Evolutionary conservation across 2,113 vertebrate species (phyloP).

Genomic region (Rhinoderma darwinii): DNA sequence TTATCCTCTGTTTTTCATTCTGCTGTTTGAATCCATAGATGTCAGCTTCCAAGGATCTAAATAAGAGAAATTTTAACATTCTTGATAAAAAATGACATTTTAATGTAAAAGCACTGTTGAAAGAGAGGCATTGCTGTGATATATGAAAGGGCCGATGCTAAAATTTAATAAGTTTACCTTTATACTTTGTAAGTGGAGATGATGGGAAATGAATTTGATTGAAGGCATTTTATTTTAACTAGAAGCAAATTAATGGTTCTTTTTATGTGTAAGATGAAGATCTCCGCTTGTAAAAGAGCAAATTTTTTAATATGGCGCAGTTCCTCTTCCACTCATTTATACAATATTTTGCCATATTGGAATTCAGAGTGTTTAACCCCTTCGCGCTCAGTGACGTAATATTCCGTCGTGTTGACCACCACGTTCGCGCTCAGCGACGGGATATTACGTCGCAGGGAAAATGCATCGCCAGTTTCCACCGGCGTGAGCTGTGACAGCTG

Average conservation of each 20-base stretch:
- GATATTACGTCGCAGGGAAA: too few species aligned
- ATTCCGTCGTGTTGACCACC: too few species aligned
- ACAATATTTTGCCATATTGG: neutral
- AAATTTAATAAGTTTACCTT: conserved; percentile 4
- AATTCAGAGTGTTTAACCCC: neutral
- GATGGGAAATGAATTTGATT: conserved; percentile 21
- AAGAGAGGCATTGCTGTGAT: conserved; percentile 16
- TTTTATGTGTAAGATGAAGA: neutral
- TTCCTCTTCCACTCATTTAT: neutral
- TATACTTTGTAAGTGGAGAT: conserved; percentile 22
- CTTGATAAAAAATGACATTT: conserved; percentile 15
- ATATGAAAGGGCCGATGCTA: conserved; percentile 1
- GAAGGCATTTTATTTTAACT: conserved; percentile 51
- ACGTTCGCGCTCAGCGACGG: too few species aligned
- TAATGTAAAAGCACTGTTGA: conserved; percentile 20
- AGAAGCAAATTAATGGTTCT: conserved; percentile 21
- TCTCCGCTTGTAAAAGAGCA: neutral
- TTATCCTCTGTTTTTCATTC: conserved; percentile 29
- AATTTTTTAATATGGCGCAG: neutral
- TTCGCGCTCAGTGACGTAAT: too few species aligned
- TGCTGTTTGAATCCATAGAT: conserved; percentile 19
- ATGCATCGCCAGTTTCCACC: too few species aligned
- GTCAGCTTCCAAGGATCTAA: conserved; percentile 21
- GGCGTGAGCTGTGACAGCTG: too few species aligned
- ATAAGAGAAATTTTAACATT: conserved; percentile 29